Base-by-base conservation (phyloP, 2,113 vertebrate species). In the Cyrtonyx montezumae region DNA sequence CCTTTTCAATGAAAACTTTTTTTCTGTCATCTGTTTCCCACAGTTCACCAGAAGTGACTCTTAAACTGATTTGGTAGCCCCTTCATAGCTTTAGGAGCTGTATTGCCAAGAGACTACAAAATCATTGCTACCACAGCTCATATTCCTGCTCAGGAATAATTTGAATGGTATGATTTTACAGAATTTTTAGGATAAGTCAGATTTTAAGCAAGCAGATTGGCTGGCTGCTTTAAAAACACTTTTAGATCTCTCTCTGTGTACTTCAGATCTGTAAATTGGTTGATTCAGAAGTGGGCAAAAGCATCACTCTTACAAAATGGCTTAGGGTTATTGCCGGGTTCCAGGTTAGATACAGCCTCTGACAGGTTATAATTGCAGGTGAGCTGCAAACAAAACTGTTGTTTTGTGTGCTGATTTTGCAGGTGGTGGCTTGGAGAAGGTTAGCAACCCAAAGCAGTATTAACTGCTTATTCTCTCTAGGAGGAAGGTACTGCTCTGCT, bases 361-460 rank as follows among this genome's bases (percentile, higher is more conserved):
- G 78, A 89, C 88, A 96, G 85, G 67, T 82, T 93, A 84, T 91
- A 95, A 96, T 92, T 96, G 91, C 86, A 74, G 49, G 77, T 87
- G 83, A 96, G 83, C 84, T 88, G 87, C 73, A 97, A 82, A 77
- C 71, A 89, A 37, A 75, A 75, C 74, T 36, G 91, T 88, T 94
- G 88, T 94, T 97, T 97, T 49, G 96, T 26, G 65, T 78, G 55
- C 86, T 93, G 88, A 73, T 93, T 97, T 93, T 95, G 90, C 96
- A 97, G 87, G 92, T 88, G 87, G 70, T 96, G 95, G 91, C 94
- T 96, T 96, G 79, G 90, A 77, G 40, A 88, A 84, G 65, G 87
- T 85, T 80, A 82, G 66, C 73, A 92, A 95, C 49, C 53, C 94
- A 92, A 96, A 96, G 95, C 70, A 62, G 51, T 95, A 95, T 96